Percentiles rank a stretch among this genome's conserved stretches.
These are phyloP conservation scores for Ormyrus nitidulus DNA, from an alignment of 2,888 invertebrate genomes.

Conservation along the genomic window DNA sequence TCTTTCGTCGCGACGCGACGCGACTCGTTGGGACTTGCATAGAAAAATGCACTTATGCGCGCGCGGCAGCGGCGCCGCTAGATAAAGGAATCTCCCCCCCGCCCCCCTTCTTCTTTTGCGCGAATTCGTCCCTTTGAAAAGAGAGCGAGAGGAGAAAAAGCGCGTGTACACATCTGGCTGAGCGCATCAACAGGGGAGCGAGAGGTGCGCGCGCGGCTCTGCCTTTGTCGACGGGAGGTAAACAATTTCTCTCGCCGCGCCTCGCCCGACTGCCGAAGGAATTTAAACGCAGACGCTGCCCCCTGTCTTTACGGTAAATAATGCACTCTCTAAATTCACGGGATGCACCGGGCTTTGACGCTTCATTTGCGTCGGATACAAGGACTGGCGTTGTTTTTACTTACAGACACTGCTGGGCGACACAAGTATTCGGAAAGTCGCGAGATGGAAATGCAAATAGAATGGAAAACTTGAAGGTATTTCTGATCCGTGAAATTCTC, in stretches of 20 bases:
- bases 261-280: background rate
- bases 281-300: no score
- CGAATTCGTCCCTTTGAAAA: conserved; percentile 1
- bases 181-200: conserved; percentile 27
- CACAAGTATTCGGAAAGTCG: no score
- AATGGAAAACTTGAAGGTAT: background rate
- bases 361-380: background rate
- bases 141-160: no score
- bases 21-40: no score
- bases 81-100: conserved; percentile 17
- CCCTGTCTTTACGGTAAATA: background rate
- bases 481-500: background rate
- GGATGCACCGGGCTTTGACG: background rate
- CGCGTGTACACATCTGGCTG: background rate
- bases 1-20: no score
- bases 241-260: conserved; percentile 33
- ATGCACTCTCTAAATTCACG: conserved; percentile 3
- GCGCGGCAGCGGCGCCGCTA: background rate
- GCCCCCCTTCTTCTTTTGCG: background rate
- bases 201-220: background rate
- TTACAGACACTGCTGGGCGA: no score
- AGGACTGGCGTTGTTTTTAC: no score
- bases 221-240: conserved; percentile 27
- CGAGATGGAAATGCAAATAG: background rate
- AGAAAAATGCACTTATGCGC: no score